These are phyloP conservation scores for Stegastes partitus DNA, from an alignment of 2,113 vertebrate genomes.

Conservation along the genomic window DNA sequence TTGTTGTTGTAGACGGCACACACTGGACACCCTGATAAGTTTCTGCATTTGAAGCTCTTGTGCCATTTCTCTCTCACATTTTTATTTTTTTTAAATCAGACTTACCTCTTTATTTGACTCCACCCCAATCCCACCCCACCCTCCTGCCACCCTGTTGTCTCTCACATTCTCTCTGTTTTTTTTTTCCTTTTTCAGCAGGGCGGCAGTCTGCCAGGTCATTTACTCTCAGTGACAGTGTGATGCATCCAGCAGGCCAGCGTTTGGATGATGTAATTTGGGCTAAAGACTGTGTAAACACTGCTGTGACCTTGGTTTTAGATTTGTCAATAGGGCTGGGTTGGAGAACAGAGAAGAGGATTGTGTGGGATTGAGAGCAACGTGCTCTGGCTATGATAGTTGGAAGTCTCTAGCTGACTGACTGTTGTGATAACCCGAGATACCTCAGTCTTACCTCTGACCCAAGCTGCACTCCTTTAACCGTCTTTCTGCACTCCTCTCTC, in stretches of 20 bases:
- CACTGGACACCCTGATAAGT: constrained; percentile 26
- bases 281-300: constrained; percentile 83
- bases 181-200: constrained; percentile 37
- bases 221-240: constrained; percentile 64
- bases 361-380: constrained; percentile 73
- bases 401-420: constrained; percentile 65
- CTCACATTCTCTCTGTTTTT: constrained; percentile 33
- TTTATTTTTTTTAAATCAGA: neutral
- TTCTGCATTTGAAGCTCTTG: constrained; percentile 17
- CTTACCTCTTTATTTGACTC: constrained; percentile 6
- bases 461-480: constrained; percentile 56
- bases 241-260: constrained; percentile 61
- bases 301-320: constrained; percentile 82
- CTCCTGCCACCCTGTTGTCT: neutral
- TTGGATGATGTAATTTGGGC: constrained; percentile 84
- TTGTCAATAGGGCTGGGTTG: constrained; percentile 77
- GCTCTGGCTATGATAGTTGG: constrained; percentile 72
- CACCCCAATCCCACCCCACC: neutral
- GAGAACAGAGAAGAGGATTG: constrained; percentile 78
- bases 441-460: constrained; percentile 64
- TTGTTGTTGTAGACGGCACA: constrained; percentile 30
- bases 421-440: constrained; percentile 70
- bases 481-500: constrained; percentile 41
- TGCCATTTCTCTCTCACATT: constrained; percentile 20
- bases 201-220: constrained; percentile 70